Evolutionary conservation across 2,888 invertebrate species (phyloP).

Genomic region (Adela reaumurella): DNA sequence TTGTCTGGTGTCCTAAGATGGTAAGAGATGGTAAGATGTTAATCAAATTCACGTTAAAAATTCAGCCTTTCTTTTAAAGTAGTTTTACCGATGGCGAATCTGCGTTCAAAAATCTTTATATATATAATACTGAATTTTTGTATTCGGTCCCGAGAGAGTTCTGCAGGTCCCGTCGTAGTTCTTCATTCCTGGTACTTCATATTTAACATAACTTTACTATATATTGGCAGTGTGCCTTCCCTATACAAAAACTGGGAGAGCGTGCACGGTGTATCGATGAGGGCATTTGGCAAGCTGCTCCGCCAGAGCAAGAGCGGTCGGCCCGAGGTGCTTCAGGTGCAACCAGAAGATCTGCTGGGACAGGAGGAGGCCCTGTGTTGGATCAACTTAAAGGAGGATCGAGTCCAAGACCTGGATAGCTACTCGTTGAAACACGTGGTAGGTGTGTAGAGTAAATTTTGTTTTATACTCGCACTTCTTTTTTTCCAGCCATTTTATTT

Average conservation of each 20-base stretch:
- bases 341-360: constrained; percentile 58
- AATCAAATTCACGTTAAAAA: too few species aligned
- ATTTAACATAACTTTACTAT: too few species aligned
- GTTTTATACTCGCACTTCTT: constrained; percentile 14
- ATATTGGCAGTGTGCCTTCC: constrained; percentile 54
- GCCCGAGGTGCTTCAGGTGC: constrained; percentile 62
- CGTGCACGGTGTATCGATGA: constrained; percentile 79
- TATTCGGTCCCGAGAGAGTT: too few species aligned
- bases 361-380: constrained; percentile 63
- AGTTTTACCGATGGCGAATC: too few species aligned
- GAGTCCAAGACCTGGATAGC: constrained; percentile 54
- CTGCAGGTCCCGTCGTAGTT: too few species aligned
- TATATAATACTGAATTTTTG: too few species aligned
- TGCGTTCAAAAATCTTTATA: too few species aligned
- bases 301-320: constrained; percentile 59
- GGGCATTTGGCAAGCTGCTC: constrained; percentile 58
- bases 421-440: constrained; percentile 61
- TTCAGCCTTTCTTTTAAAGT: too few species aligned
- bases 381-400: constrained; percentile 65
- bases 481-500: not conserved
- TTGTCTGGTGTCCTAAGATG: too few species aligned
- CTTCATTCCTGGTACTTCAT: too few species aligned
- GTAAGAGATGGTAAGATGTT: too few species aligned
- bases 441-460: constrained; percentile 34
- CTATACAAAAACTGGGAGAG: constrained; percentile 73